A percentile compares a stretch with the other conserved stretches of the same genome.
phyloP scores from a whole-genome alignment of 2,888 invertebrate genomes.

The Hirtodrosophila alboralis region DNA sequence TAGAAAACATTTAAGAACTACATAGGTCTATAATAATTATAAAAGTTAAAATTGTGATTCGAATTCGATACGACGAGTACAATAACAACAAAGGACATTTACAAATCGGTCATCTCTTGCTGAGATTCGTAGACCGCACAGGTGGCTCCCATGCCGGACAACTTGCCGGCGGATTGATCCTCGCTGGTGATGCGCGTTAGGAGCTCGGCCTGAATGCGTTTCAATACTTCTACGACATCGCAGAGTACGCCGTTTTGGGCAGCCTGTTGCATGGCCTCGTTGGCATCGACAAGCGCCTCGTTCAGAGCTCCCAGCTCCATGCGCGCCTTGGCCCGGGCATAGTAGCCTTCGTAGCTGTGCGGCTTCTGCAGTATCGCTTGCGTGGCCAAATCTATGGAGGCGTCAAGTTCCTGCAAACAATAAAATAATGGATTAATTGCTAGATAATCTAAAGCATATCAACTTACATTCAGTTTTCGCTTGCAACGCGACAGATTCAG shows the following conservation, averaged over 20 bases:
- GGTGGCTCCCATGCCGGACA: conserved; percentile 17
- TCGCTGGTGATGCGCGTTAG: conserved; percentile 79
- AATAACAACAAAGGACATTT: conserved; percentile 61
- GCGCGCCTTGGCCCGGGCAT: conserved; percentile 94
- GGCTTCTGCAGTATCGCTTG: conserved; percentile 93
- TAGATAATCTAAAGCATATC: background rate
- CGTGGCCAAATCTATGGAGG: conserved; percentile 94
- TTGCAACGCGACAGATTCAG: conserved; percentile 96
- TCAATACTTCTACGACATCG: conserved; percentile 82
- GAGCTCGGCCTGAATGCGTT: conserved; percentile 82
- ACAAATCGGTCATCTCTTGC: conserved; percentile 83
- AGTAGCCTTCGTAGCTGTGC: conserved; percentile 96
- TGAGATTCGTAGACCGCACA: conserved; percentile 73
- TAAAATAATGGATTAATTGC: conserved; percentile 2
- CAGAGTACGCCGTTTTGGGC: conserved; percentile 79
- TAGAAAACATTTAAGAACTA: conserved; percentile 51
- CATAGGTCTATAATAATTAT: conserved; percentile 20
- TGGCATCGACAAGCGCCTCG: conserved; percentile 92
- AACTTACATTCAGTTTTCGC: conserved; percentile 95
- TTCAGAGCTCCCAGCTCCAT: conserved; percentile 90
- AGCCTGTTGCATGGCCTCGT: conserved; percentile 87
- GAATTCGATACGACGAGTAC: conserved; percentile 44
- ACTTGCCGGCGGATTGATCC: conserved; percentile 44
- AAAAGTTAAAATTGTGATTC: conserved; percentile 43
- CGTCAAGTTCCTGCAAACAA: conserved; percentile 89